Base-by-base conservation (phyloP, 2,113 vertebrate species). In the Leuciscus idus region DNA sequence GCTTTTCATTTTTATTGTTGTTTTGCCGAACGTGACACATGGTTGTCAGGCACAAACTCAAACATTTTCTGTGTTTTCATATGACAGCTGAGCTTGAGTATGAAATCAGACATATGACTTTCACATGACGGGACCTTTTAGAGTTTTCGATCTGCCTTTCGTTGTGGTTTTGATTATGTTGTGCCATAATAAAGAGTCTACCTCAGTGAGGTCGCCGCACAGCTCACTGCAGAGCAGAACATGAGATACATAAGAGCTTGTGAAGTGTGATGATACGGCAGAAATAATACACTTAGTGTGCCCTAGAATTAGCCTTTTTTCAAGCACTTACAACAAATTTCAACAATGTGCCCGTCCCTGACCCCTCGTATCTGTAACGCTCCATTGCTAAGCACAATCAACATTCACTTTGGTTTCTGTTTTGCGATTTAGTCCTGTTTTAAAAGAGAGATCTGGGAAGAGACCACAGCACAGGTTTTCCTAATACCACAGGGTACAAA, bases 151-250 rank as follows among this genome's bases (percentile, higher is more conserved):
- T 89, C 87, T 87, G 43, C 89, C 87, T 92, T 85, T 88, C 88
- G 85, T 87, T 89, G 86, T 85, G 70, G 39, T 86, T 88, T 59
- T 84, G 86, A 75, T 89, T 80, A 17, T 90, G 89, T 83, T 93
- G 91, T 92, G 92, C 89, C 92, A 88, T 89, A 91, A 92, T 92
- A 55, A 81, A 81, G 92, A 93, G 89, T 95, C 94, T 95, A 95
- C 93, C 95, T 95, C 94, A 94, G 93, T 89, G 91, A 94, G 94
- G 93, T 94, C 90, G 92, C 92, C 92, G 92, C 91, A 86, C 93
- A 92, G 93, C 92, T 92, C 91, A 92, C 93, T 92, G 91, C 92
- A 91, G 92, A 91, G 91, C 91, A 89, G 92, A 93, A 93, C 89
- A 89, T 87, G 91, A 91, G 92, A 75, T 91, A 91, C 89, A 91